Conservation (phyloP, 2,797 vertebrate genomes). For the Chelon labrosus region DNA sequence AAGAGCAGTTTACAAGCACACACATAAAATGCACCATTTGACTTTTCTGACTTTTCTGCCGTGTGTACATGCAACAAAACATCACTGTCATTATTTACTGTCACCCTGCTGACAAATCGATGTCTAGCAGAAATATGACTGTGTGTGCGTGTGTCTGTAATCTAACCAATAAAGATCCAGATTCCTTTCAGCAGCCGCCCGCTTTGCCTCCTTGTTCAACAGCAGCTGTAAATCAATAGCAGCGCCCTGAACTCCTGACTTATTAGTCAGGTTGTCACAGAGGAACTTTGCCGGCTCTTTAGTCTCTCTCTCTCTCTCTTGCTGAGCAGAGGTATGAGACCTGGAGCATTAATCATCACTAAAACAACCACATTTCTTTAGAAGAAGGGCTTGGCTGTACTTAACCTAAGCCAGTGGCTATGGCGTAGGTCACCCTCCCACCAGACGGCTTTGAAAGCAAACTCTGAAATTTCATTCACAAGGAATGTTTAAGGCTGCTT, state of each 20-base stretch:
- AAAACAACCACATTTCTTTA: slow-evolving; percentile 39
- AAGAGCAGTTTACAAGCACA: slow-evolving; percentile 20
- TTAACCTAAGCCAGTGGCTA: slow-evolving; percentile 44
- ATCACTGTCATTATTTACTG: slow-evolving; percentile 39
- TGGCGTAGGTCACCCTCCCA: slow-evolving; percentile 43
- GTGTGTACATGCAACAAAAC: slow-evolving; percentile 17
- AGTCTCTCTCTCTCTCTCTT: slow-evolving; percentile 32
- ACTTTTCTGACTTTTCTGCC: slow-evolving; percentile 11
- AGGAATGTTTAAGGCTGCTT: slow-evolving; percentile 16
- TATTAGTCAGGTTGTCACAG: slow-evolving; percentile 70
- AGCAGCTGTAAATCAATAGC: slow-evolving; percentile 55
- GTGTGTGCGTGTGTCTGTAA: slow-evolving; percentile 42
- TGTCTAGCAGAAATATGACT: slow-evolving; percentile 39
- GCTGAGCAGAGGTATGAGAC: slow-evolving; percentile 24
- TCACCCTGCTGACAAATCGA: slow-evolving; percentile 26
- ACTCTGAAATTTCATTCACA: slow-evolving; percentile 3
- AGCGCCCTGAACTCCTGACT: slow-evolving; percentile 54
- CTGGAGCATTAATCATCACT: slow-evolving; percentile 39
- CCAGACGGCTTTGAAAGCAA: slow-evolving; percentile 30
- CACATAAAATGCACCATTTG: not conserved
- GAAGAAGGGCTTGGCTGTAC: slow-evolving; percentile 42
- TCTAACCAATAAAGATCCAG: slow-evolving; percentile 49
- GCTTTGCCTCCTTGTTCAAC: slow-evolving; percentile 16
- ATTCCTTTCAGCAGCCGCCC: slow-evolving; percentile 42
- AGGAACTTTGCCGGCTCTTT: slow-evolving; percentile 60